Percentiles rank a stretch among this genome's conserved stretches.
phyloP scores from a whole-genome alignment of 2,797 vertebrate genomes.

The Pangasius macronema region DNA sequence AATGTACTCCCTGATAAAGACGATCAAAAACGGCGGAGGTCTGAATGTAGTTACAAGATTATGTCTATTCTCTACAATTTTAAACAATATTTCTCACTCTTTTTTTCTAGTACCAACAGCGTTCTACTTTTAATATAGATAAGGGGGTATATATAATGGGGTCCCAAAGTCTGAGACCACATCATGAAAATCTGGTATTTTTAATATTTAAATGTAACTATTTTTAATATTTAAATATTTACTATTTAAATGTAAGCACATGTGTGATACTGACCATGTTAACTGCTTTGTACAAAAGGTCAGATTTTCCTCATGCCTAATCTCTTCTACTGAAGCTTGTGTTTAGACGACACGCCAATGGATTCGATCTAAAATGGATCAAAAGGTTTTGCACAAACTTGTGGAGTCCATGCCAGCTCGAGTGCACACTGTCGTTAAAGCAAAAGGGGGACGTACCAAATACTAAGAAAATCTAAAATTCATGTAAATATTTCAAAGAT shows the following conservation, averaged over 20 bases:
- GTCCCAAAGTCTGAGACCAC: background rate
- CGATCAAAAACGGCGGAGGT: no score
- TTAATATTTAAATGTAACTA: background rate
- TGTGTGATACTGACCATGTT: background rate
- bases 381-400: background rate
- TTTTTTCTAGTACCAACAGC: background rate
- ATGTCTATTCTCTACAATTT: background rate
- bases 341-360: background rate
- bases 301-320: background rate
- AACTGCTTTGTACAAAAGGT: background rate
- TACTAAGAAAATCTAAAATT: background rate
- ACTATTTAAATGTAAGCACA: background rate
- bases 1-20: no score
- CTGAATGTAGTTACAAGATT: background rate
- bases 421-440: background rate
- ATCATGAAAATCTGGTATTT: background rate
- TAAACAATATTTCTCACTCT: background rate
- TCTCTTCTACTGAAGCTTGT: background rate
- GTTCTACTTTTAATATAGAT: background rate
- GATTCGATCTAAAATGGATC: background rate
- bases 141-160: background rate
- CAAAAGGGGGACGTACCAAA: background rate
- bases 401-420: background rate
- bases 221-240: no score
- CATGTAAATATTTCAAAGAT: background rate